Percentiles rank a stretch among this genome's conserved stretches.
Conservation (phyloP, 2,888 invertebrate species). For the Drosophila peninsularis region DNA sequence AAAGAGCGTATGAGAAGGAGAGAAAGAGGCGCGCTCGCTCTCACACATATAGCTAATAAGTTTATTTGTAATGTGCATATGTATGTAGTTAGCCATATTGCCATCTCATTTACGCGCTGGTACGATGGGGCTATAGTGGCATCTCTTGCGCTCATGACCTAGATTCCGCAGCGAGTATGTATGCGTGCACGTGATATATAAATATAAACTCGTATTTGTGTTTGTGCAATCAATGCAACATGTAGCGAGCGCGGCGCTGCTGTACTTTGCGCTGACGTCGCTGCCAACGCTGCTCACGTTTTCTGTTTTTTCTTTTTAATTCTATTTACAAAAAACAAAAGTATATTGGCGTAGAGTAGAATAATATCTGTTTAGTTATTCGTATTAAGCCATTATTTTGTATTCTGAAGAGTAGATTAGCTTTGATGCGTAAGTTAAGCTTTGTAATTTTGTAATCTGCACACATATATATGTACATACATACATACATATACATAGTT, state of each 20-base stretch:
- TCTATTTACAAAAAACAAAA: background rate
- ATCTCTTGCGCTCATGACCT: constrained; percentile 85
- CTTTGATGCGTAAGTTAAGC: background rate
- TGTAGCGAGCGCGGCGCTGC: constrained; percentile 68
- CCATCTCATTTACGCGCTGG: constrained; percentile 83
- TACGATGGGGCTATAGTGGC: constrained; percentile 81
- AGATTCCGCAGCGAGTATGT: constrained; percentile 79
- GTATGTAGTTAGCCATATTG: constrained; percentile 59
- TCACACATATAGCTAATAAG: constrained; percentile 31
- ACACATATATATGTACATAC: too few species aligned
- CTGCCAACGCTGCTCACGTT: constrained; percentile 32
- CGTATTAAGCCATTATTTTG: background rate
- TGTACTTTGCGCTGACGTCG: constrained; percentile 24
- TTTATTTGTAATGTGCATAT: constrained; percentile 59
- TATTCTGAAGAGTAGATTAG: background rate
- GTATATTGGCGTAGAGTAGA: background rate
- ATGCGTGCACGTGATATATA: constrained; percentile 72
- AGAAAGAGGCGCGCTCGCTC: constrained; percentile 23
- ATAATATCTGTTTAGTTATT: background rate
- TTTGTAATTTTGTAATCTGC: background rate
- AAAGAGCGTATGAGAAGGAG: constrained; percentile 10
- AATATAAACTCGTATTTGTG: constrained; percentile 41
- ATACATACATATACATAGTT: background rate
- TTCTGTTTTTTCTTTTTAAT: constrained; percentile 31
- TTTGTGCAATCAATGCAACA: constrained; percentile 84